Evolutionary conservation across 2,113 vertebrate species (phyloP).

Genomic region (Diadophis punctatus): DNA sequence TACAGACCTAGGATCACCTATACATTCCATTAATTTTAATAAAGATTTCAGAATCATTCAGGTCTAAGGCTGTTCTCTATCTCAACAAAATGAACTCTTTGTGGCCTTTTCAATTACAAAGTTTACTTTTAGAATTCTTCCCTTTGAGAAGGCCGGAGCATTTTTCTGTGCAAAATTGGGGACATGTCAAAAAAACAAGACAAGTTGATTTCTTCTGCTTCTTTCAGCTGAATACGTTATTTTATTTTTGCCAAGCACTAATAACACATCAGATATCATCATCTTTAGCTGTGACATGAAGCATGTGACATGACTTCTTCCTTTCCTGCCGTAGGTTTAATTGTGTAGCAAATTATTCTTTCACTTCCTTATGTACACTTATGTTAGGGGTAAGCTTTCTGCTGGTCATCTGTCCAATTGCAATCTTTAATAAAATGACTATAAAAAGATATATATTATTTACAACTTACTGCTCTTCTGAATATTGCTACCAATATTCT

Average conservation of each 20-base stretch:
- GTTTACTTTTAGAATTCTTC: constrained; percentile 40
- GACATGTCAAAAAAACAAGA: constrained; percentile 22
- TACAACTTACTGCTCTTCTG: background rate
- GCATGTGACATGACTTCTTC: constrained; percentile 29
- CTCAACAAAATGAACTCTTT: constrained; percentile 42
- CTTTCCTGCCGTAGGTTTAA: constrained; percentile 53
- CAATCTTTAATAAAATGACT: background rate
- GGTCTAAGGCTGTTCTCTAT: constrained; percentile 37
- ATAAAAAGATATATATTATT: background rate
- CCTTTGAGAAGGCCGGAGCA: constrained; percentile 30
- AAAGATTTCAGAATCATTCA: constrained; percentile 31
- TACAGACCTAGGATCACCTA: constrained; percentile 30
- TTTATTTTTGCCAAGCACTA: constrained; percentile 6
- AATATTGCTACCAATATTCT: background rate
- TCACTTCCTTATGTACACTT: constrained; percentile 31
- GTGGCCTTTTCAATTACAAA: constrained; percentile 37
- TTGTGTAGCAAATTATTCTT: constrained; percentile 54
- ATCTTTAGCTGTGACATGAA: constrained; percentile 55
- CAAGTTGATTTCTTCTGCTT: constrained; percentile 36
- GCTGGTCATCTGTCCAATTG: constrained; percentile 25
- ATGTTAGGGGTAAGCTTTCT: constrained; percentile 43
- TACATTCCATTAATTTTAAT: constrained; percentile 47
- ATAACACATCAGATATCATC: constrained; percentile 21
- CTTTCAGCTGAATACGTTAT: constrained; percentile 29
- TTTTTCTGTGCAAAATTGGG: constrained; percentile 38